These are phyloP conservation scores for Helobdella robusta DNA, from an alignment of 2,888 invertebrate species.

Conservation along the genomic window DNA sequence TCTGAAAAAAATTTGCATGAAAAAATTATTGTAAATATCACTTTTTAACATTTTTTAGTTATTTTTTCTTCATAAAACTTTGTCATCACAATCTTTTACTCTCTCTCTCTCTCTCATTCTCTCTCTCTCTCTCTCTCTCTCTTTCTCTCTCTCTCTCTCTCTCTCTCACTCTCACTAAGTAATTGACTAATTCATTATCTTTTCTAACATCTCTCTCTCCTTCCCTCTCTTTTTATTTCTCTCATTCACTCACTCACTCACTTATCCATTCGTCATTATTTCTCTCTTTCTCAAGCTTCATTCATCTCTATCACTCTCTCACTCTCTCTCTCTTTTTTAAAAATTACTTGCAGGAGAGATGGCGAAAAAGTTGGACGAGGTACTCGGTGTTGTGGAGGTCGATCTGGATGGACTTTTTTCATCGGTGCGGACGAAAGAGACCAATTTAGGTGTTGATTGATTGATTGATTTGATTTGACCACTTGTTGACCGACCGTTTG, in stretches of 20 bases:
- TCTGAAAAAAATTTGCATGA: too few relatives aligned
- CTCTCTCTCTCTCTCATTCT: not conserved
- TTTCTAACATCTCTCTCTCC: not conserved
- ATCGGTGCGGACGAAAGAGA: conserved; percentile 68
- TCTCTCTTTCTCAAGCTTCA: not conserved
- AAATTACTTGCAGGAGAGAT: conserved; percentile 39
- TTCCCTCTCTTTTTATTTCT: not conserved
- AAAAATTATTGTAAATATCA: too few relatives aligned
- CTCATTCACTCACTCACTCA: not conserved
- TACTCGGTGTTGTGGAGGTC: conserved; percentile 72
- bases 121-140: too few relatives aligned
- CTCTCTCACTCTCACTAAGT: too few relatives aligned
- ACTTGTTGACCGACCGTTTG: too few relatives aligned
- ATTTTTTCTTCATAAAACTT: too few relatives aligned
- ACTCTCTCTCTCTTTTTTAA: conserved; percentile 30
- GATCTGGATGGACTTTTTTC: conserved; percentile 76
- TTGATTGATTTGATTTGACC: too few relatives aligned
- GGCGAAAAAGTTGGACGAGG: conserved; percentile 64
- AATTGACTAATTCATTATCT: too few relatives aligned
- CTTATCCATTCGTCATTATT: not conserved
- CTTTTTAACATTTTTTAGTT: not conserved
- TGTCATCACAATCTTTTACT: too few relatives aligned
- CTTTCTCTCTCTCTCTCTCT: too few relatives aligned
- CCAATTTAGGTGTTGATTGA: conserved; percentile 73
- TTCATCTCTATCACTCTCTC: conserved; percentile 1